A percentile compares a stretch with the other conserved stretches of the same genome.
Evolutionary conservation across 2,797 vertebrate genomes (phyloP).

Genomic region (Carduelis carduelis): DNA sequence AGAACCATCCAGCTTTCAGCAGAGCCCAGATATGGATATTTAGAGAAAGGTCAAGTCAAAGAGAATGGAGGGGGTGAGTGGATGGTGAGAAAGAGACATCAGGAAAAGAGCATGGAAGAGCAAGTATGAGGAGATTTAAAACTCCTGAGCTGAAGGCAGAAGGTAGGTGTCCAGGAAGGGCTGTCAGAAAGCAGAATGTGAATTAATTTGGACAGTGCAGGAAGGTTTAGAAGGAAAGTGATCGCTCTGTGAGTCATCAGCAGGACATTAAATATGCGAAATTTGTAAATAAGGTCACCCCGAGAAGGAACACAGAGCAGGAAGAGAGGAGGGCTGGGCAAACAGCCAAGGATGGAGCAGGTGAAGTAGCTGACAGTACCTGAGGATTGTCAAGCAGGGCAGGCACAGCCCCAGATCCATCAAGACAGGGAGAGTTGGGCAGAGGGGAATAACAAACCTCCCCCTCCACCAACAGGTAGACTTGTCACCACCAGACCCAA

Average conservation of each 20-base stretch:
- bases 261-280: neutral
- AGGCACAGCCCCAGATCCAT: neutral
- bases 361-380: neutral
- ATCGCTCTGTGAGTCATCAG: neutral
- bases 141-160: neutral
- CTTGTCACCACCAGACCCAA: neutral
- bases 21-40: neutral
- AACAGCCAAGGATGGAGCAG: neutral
- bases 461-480: neutral
- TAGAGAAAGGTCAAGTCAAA: neutral
- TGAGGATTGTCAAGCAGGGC: neutral
- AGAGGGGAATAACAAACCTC: neutral
- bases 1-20: neutral
- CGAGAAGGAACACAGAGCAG: neutral
- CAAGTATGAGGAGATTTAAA: neutral
- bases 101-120: neutral
- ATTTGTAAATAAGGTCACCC: conserved; percentile 41
- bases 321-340: neutral
- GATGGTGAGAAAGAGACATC: neutral
- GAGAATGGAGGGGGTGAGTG: neutral
- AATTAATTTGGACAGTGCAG: conserved; percentile 13
- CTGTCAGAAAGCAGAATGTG: neutral
- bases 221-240: neutral
- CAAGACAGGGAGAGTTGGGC: neutral
- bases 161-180: neutral